Evolutionary conservation across 2,113 vertebrate species (phyloP).

Genomic region (Puffinus mauretanicus): DNA sequence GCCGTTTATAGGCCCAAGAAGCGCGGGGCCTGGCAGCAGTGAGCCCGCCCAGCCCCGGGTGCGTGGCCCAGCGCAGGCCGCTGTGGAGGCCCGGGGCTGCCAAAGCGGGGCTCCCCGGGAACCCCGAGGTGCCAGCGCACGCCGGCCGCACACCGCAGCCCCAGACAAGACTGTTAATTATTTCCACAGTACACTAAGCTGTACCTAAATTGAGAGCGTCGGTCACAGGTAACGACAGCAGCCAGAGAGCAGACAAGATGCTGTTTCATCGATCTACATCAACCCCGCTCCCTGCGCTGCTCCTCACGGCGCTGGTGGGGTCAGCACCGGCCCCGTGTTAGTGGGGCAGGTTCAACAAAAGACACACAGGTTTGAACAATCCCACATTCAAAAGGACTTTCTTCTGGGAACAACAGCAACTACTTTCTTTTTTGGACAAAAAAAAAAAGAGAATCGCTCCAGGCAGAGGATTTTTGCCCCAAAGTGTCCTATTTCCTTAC

Average conservation of each 20-base stretch:
- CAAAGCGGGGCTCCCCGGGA: too few relatives aligned
- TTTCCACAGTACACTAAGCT: not conserved
- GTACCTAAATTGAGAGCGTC: fast-evolving
- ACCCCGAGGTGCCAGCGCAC: not conserved
- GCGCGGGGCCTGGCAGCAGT: not conserved
- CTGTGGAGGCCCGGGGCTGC: not conserved
- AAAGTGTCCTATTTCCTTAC: conserved; percentile 29
- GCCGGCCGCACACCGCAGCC: not conserved
- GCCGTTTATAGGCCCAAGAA: not conserved
- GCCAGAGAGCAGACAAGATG: fast-evolving
- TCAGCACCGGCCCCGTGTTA: fast-evolving
- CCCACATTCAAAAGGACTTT: not conserved
- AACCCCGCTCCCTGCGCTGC: not conserved
- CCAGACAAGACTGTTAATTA: too few relatives aligned
- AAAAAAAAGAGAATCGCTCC: not conserved
- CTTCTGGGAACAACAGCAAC: not conserved
- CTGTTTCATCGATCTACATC: fast-evolving
- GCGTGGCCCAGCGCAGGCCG: not conserved
- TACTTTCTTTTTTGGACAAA: not conserved
- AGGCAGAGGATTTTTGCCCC: not conserved
- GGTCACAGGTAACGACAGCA: fast-evolving
- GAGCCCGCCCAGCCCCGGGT: not conserved
- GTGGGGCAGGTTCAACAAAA: not conserved
- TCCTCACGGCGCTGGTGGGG: not conserved
- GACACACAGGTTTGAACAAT: not conserved